Percentiles rank a stretch among this genome's conserved stretches.
These are phyloP conservation scores for Struthidea cinerea DNA, from an alignment of 2,113 vertebrate genomes.

Conservation along the genomic window DNA sequence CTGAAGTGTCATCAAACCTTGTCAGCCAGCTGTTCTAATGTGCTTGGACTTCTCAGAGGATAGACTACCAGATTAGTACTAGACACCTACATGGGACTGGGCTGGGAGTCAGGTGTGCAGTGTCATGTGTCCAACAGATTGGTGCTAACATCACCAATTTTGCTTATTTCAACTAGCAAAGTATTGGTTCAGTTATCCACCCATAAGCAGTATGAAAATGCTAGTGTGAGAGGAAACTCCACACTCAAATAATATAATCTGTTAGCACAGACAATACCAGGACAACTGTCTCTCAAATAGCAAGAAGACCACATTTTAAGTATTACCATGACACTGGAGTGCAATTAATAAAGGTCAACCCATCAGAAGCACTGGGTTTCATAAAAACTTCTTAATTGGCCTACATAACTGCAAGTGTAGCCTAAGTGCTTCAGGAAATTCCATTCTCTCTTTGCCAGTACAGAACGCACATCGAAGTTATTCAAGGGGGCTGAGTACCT, in stretches of 20 bases:
- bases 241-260: neutral
- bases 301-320: neutral
- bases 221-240: neutral
- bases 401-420: neutral
- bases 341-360: neutral
- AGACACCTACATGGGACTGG: neutral
- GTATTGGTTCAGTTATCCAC: neutral
- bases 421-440: neutral
- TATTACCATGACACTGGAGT: neutral
- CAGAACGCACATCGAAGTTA: neutral
- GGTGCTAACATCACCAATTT: neutral
- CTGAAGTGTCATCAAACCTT: neutral
- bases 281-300: neutral
- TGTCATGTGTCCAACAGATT: neutral
- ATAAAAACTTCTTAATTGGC: neutral
- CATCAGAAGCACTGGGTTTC: neutral
- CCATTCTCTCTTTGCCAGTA: neutral
- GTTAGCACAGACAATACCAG: neutral
- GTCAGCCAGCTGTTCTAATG: neutral
- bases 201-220: neutral
- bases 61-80: neutral
- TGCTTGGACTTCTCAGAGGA: neutral
- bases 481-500: slow-evolving; percentile 89
- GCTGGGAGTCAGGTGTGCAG: neutral
- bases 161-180: neutral